Conservation (phyloP, 2,797 vertebrate genomes). For the Chloroceryle amazona region DNA sequence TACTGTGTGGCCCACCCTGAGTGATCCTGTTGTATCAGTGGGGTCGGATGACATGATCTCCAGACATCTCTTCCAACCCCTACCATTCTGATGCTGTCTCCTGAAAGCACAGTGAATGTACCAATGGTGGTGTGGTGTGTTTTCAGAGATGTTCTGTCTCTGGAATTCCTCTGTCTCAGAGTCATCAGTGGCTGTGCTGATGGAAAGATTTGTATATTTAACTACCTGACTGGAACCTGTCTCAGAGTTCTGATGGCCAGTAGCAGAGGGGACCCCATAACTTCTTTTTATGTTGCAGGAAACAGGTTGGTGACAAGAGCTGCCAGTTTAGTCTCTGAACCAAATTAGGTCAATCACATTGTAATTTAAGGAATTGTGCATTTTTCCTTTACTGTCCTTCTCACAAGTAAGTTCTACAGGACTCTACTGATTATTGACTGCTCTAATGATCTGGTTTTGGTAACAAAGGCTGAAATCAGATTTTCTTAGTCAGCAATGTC, state of each 20-base stretch:
- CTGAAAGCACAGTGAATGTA: background rate
- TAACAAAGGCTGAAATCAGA: background rate
- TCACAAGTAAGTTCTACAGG: background rate
- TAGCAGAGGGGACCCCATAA: constrained; percentile 75
- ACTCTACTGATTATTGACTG: background rate
- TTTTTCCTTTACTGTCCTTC: background rate
- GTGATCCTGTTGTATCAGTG: no score
- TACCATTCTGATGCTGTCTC: no score
- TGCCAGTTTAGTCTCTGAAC: background rate
- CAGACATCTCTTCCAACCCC: no score
- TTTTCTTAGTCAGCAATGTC: background rate
- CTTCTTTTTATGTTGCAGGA: constrained; percentile 81
- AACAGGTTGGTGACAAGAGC: constrained; percentile 82
- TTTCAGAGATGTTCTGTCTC: constrained; percentile 86
- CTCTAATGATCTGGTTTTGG: background rate
- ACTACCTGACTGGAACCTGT: constrained; percentile 88
- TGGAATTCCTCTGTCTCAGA: constrained; percentile 88
- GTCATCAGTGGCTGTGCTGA: constrained; percentile 90
- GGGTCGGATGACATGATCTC: no score
- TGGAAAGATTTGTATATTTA: constrained; percentile 90
- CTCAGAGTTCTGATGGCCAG: constrained; percentile 83
- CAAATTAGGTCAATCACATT: background rate
- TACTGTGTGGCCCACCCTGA: no score
- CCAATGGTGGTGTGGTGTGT: background rate
- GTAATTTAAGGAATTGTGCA: background rate